phyloP scores from a whole-genome alignment of 2,113 vertebrate genomes.

The Formicarius rufipectus region DNA sequence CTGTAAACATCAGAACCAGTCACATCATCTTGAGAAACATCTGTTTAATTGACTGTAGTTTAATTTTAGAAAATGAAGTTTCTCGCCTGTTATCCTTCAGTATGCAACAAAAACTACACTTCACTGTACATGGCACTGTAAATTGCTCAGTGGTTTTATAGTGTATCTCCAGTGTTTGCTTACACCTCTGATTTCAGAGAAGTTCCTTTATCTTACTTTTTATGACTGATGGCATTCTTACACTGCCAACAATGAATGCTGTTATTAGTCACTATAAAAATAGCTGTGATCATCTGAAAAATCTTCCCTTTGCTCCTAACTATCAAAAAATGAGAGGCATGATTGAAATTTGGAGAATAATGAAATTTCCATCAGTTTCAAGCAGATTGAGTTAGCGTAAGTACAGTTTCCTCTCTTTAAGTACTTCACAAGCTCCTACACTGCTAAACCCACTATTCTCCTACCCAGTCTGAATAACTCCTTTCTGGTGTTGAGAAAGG shows the following conservation, averaged over 20 bases:
- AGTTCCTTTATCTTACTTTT: neutral
- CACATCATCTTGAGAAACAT: neutral
- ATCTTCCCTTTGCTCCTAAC: neutral
- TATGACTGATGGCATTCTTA: neutral
- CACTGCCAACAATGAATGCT: neutral
- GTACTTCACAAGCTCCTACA: neutral
- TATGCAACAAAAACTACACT: neutral
- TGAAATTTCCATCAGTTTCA: neutral
- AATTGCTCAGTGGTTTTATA: neutral
- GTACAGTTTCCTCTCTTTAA: neutral
- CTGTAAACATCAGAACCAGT: neutral
- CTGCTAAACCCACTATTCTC: neutral
- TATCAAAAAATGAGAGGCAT: neutral
- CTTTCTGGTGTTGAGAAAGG: neutral
- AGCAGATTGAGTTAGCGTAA: neutral
- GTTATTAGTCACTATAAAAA: neutral
- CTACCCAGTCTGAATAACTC: neutral
- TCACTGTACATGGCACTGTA: neutral
- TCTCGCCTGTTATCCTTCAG: neutral
- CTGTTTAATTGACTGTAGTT: neutral
- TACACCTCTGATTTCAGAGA: neutral
- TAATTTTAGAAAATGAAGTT: neutral
- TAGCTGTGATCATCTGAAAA: neutral
- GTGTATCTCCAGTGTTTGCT: neutral
- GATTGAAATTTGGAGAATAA: neutral